phyloP scores from a whole-genome alignment of 1,140 invertebrate species.

The Wiebesia pumilae region DNA sequence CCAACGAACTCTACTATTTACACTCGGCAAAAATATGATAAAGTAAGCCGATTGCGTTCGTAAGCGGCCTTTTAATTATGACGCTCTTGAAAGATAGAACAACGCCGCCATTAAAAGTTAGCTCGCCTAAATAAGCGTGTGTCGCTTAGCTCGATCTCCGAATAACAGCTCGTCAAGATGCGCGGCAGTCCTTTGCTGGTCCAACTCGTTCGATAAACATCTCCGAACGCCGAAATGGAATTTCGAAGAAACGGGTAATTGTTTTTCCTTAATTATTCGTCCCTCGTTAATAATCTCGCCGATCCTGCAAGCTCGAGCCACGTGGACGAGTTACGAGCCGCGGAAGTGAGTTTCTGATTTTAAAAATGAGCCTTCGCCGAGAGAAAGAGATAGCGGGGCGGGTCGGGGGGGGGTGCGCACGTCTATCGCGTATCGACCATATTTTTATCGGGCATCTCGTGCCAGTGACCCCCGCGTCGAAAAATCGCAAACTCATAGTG shows the following conservation, averaged over 20 bases:
- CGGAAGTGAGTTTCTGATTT: neutral
- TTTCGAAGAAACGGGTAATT: neutral
- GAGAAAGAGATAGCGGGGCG: neutral
- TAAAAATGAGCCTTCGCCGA: neutral
- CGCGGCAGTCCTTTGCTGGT: neutral
- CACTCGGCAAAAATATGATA: conserved; percentile 42
- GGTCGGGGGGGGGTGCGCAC: neutral
- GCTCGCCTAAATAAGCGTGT: conserved; percentile 41
- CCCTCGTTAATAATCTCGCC: neutral
- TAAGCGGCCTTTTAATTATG: conserved; percentile 43
- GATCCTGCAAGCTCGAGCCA: neutral
- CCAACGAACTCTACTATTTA: conserved; percentile 14
- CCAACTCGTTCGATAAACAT: neutral
- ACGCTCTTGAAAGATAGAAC: conserved; percentile 11
- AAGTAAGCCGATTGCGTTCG: conserved; percentile 17
- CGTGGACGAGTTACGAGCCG: neutral
- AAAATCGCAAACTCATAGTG: conserved; percentile 30
- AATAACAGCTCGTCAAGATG: neutral
- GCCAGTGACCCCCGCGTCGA: conserved; percentile 25
- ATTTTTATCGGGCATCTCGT: conserved; percentile 41
- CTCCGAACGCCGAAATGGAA: neutral
- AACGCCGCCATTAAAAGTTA: conserved; percentile 25
- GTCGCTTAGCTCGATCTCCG: neutral
- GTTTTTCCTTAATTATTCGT: neutral
- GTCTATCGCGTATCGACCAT: conserved; percentile 15